These are phyloP conservation scores for Mizuhopecten yessoensis DNA, from an alignment of 1,140 invertebrate genomes.

Conservation along the genomic window DNA sequence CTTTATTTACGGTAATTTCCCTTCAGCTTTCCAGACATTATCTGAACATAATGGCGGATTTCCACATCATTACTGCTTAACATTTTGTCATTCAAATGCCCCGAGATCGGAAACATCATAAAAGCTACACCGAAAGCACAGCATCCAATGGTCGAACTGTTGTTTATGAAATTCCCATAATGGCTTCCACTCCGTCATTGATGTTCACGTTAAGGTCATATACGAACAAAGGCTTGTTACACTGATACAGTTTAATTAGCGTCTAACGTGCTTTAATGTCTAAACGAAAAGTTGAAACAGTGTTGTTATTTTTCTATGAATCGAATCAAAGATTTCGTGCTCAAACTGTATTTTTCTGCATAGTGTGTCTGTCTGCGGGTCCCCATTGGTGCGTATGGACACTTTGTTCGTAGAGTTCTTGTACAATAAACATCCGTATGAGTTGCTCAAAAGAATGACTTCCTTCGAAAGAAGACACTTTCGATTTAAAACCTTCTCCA, in stretches of 20 bases:
- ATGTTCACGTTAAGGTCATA: neutral
- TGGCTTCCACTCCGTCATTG: neutral
- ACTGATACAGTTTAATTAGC: neutral
- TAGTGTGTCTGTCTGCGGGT: too few relatives aligned
- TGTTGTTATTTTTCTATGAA: too few relatives aligned
- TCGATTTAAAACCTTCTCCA: too few relatives aligned
- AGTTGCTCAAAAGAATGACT: too few relatives aligned
- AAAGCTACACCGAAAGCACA: neutral
- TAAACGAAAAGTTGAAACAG: neutral
- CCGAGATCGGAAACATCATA: constrained; percentile 37
- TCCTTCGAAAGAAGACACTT: too few relatives aligned
- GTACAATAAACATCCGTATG: too few relatives aligned
- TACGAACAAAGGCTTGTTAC: neutral
- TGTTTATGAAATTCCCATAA: neutral
- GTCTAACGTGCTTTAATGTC: neutral
- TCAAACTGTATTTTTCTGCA: too few relatives aligned
- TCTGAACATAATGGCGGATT: neutral
- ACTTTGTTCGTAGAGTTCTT: too few relatives aligned
- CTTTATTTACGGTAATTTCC: neutral
- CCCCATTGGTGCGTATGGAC: too few relatives aligned
- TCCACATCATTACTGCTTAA: neutral
- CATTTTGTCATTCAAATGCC: constrained; percentile 15
- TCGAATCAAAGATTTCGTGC: too few relatives aligned
- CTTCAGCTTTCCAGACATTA: neutral
- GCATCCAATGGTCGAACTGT: neutral